Conservation (phyloP, 1,140 invertebrate species). For the Maconellicoccus hirsutus region DNA sequence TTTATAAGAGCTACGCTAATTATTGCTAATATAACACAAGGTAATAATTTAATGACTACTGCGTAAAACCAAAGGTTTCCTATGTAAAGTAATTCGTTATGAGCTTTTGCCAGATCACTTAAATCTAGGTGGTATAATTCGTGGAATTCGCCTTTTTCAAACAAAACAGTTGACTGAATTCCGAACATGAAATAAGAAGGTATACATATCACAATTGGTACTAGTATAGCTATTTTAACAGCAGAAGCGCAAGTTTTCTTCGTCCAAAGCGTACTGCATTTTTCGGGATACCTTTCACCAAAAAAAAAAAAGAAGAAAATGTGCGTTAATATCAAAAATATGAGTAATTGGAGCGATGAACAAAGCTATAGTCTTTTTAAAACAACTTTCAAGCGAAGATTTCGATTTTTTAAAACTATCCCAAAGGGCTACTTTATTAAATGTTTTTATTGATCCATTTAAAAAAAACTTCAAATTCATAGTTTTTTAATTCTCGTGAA, state of each 20-base stretch:
- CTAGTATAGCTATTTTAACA: conserved; percentile 65
- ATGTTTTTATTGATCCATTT: too few species aligned
- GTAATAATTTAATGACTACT: conserved; percentile 72
- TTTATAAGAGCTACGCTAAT: conserved; percentile 41
- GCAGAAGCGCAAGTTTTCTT: conserved; percentile 55
- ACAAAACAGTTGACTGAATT: conserved; percentile 30
- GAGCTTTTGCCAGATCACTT: conserved; percentile 35
- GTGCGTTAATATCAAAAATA: too few species aligned
- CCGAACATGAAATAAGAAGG: conserved; percentile 61
- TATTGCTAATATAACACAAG: conserved; percentile 65
- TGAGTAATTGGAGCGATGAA: too few species aligned
- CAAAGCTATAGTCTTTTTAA: too few species aligned
- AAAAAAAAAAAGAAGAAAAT: too few species aligned
- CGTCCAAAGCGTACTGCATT: conserved; percentile 53
- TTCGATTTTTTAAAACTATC: too few species aligned
- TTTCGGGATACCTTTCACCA: not conserved
- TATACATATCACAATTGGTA: conserved; percentile 71
- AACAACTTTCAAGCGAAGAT: too few species aligned
- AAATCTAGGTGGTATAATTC: conserved; percentile 41
- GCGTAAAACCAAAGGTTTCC: conserved; percentile 76
- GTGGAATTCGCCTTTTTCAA: conserved; percentile 15
- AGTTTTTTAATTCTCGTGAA: too few species aligned
- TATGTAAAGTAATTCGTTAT: conserved; percentile 41
- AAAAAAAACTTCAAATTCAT: too few species aligned
- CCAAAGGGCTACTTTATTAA: too few species aligned